These are phyloP conservation scores for Peromyscus maniculatus DNA, from an alignment of 2,113 vertebrate species.

Conservation along the genomic window DNA sequence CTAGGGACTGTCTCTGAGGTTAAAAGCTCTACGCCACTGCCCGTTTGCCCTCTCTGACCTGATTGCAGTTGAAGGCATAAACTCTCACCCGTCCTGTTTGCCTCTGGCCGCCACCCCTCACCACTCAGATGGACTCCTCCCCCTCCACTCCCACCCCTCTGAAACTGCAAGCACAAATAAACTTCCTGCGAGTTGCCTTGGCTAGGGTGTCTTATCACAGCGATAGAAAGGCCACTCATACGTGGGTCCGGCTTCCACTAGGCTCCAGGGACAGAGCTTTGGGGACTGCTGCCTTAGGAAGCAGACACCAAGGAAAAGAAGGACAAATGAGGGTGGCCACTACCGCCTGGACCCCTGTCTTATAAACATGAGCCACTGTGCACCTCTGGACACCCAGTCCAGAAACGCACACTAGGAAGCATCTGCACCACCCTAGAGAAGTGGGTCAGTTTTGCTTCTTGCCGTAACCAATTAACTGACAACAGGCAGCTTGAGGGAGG, in stretches of 20 bases:
- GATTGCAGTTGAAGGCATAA: too few relatives aligned
- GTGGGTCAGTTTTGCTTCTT: background rate
- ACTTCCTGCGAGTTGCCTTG: background rate
- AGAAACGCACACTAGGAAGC: rapidly evolving
- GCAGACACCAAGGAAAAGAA: background rate
- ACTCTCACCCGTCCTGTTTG: background rate
- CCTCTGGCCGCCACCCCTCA: background rate
- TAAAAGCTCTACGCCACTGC: background rate
- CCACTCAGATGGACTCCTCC: background rate
- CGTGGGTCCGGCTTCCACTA: background rate
- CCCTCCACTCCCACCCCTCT: background rate
- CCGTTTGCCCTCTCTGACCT: background rate
- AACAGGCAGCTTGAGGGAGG: background rate
- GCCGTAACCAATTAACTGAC: background rate
- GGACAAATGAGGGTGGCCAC: background rate
- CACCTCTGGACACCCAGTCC: background rate
- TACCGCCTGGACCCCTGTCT: too few relatives aligned
- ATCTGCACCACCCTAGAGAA: background rate
- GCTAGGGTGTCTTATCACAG: background rate
- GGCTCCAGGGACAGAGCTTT: background rate
- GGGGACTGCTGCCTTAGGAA: background rate
- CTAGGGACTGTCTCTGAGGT: background rate
- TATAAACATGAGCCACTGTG: background rate
- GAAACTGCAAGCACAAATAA: background rate
- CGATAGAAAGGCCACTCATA: background rate